phyloP scores from a whole-genome alignment of 2,888 invertebrate species.

The Erebia palarica region DNA sequence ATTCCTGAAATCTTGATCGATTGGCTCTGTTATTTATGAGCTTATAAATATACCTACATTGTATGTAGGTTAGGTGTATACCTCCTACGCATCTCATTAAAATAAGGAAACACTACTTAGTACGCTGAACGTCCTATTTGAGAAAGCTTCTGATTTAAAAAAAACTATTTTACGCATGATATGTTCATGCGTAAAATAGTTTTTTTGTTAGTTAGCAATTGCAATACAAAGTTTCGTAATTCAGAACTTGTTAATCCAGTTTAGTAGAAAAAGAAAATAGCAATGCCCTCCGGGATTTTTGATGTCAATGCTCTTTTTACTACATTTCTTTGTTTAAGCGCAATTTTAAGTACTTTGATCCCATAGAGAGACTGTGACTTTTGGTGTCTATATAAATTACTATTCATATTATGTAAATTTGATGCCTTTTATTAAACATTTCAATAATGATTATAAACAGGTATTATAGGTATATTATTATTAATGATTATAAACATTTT shows the following conservation, averaged over 20 bases:
- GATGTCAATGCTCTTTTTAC: conserved; percentile 3
- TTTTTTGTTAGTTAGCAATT: conserved; percentile 4
- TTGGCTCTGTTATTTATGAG: not conserved
- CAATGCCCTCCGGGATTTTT: conserved; percentile 24
- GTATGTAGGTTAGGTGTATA: too few species aligned
- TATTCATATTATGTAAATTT: too few species aligned
- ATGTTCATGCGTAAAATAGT: too few species aligned
- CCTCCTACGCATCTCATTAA: too few species aligned
- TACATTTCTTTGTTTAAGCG: not conserved
- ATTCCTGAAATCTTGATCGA: not conserved
- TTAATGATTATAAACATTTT: too few species aligned
- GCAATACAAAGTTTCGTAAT: conserved; percentile 17
- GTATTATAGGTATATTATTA: too few species aligned
- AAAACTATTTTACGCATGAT: not conserved
- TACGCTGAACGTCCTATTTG: too few species aligned
- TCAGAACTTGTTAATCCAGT: conserved; percentile 34
- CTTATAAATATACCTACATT: not conserved
- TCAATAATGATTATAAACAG: too few species aligned
- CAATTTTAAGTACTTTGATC: not conserved
- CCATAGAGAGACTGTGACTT: not conserved
- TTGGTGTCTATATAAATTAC: not conserved
- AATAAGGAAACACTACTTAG: too few species aligned
- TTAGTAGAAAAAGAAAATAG: conserved; percentile 24
- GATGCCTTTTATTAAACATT: too few species aligned
- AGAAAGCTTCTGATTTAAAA: not conserved